Evolutionary conservation across 2,888 invertebrate species (phyloP), one percentile per base, ranked within the genome.

Genomic region (Gnatocerus cornutus): DNA sequence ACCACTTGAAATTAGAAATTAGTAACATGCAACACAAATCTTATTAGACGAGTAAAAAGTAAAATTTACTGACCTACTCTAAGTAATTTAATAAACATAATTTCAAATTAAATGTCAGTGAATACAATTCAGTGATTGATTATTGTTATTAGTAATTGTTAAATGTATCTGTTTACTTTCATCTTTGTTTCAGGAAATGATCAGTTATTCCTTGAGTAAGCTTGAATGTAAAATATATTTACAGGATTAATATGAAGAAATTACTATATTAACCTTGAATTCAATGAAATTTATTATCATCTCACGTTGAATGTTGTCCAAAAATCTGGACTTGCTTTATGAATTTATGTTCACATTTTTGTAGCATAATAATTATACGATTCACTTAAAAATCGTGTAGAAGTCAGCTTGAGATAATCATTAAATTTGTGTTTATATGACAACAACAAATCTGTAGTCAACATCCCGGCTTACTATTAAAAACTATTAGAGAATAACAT

Each of bases 401-500:
- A 2, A 7, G 33, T 33, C 33, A 33, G 33, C 33, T 33, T 33
- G 33, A 33, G 9, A n/a, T 33, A 33, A 33, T 33, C n/a, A 33
- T 33, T 33, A 33, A 33, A 33, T 33, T 33, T 33, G 33, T 33
- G 33, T 7, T 33, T 33, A n/a, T 33, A 33, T 33, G 9, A 7
- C n/a, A 9, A 7, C 9, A 33, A 33, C 33, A 33, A 33, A 33
- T 33, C 33, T 33, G 33, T 33, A 33, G 9, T 33, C 21, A 33
- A 33, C 33, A 33, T 33, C 33, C n/a, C 7, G 33, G 9, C 33
- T 33, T n/a, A 33, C 33, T 33, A 33, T 33, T 33, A 33, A 33
- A 33, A 33, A 33, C 33, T n/a, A 33, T 33, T 33, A 33, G 33
- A 33, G 33, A 33, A 33, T 33, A 33, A 33, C 33, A 33, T 33